Conservation (phyloP, 2,797 vertebrate species). For the Psittacula derbiana region DNA sequence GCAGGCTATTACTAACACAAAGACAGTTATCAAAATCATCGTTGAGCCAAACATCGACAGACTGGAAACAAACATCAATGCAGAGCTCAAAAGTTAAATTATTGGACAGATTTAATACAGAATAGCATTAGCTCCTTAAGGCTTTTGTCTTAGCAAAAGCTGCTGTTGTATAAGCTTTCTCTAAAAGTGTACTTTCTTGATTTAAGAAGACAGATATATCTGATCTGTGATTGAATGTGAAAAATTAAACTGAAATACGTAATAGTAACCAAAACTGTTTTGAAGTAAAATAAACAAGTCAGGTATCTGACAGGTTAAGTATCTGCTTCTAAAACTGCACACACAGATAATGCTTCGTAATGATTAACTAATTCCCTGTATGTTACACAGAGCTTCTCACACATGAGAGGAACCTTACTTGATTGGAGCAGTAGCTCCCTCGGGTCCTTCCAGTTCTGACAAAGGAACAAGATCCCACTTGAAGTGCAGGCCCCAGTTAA, state of each 20-base stretch:
- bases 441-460: conserved; percentile 81
- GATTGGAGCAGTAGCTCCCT: conserved; percentile 84
- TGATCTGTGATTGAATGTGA: background rate
- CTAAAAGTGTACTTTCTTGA: background rate
- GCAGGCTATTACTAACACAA: background rate
- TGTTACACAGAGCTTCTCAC: background rate
- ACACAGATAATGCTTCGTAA: background rate
- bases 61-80: background rate
- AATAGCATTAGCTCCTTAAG: background rate
- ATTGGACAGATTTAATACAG: background rate
- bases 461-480: conserved; percentile 95
- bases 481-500: conserved; percentile 99
- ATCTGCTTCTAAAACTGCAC: background rate
- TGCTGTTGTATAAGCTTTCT: background rate
- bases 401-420: conserved; percentile 71
- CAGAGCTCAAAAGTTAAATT: background rate
- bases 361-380: fast-evolving
- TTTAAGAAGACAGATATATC: background rate
- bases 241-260: background rate
- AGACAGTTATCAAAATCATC: background rate
- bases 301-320: background rate
- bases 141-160: background rate
- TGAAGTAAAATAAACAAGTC: background rate
- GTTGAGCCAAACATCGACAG: background rate
- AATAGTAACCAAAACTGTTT: background rate